Conservation (phyloP, 2,888 invertebrate genomes). For the Eupithecia tripunctaria region DNA sequence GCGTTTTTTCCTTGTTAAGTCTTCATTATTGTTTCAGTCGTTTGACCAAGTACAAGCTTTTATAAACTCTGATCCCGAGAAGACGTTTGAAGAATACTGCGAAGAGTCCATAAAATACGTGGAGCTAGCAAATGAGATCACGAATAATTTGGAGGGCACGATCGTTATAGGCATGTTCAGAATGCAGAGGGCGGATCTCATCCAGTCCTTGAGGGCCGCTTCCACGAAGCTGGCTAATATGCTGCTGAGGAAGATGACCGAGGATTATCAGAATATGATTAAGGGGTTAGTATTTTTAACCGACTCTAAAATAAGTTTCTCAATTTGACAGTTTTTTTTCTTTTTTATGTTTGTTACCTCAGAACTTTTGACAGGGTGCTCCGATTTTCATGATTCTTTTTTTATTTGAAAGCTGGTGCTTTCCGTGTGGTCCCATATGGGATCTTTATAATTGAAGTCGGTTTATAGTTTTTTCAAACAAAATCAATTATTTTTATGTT, state of each 20-base stretch:
- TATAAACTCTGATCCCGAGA: conserved; percentile 85
- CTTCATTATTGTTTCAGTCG: conserved; percentile 72
- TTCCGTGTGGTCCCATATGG: too few relatives aligned
- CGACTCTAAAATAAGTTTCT: too few relatives aligned
- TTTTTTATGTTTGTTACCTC: too few relatives aligned
- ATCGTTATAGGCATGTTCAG: conserved; percentile 93
- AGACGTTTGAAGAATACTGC: conserved; percentile 87
- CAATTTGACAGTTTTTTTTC: too few relatives aligned
- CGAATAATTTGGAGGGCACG: conserved; percentile 85
- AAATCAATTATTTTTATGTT: too few relatives aligned
- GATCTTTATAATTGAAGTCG: too few relatives aligned
- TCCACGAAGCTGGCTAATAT: conserved; percentile 88
- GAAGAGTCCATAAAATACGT: conserved; percentile 86
- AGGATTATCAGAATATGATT: conserved; percentile 91
- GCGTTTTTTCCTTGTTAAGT: not conserved
- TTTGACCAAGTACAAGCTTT: conserved; percentile 87
- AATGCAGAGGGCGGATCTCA: conserved; percentile 91
- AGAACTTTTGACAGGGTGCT: too few relatives aligned
- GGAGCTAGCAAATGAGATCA: conserved; percentile 86
- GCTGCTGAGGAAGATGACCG: conserved; percentile 89
- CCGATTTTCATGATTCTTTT: too few relatives aligned
- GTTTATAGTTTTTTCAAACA: too few relatives aligned
- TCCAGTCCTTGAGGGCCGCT: conserved; percentile 87
- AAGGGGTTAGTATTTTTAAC: conserved; percentile 86
- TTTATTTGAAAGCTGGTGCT: too few relatives aligned